Conservation (phyloP, 2,797 vertebrate species). For the Melanotaenia boesemani region DNA sequence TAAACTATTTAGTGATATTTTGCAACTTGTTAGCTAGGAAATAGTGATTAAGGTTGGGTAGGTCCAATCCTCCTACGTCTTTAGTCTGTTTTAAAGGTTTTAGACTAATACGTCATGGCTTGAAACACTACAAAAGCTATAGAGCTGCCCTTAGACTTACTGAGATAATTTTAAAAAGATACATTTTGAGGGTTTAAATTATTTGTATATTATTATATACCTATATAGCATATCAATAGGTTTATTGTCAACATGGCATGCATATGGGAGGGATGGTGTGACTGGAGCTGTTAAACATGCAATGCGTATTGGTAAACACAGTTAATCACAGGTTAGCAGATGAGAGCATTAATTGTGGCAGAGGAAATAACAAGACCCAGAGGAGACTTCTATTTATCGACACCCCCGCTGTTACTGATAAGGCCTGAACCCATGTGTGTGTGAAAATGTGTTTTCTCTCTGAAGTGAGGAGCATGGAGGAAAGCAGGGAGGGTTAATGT, state of each 20-base stretch:
- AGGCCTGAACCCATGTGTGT: conserved; percentile 35
- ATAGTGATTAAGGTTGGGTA: no score
- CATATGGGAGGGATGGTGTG: conserved; percentile 41
- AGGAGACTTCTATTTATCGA: conserved; percentile 92
- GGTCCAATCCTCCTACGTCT: no score
- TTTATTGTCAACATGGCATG: not conserved
- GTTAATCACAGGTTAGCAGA: conserved; percentile 96
- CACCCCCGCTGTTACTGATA: conserved; percentile 74
- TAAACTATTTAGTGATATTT: no score
- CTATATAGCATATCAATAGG: no score
- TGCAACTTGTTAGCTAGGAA: no score
- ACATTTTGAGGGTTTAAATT: no score
- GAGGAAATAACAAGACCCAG: conserved; percentile 90
- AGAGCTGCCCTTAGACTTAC: no score
- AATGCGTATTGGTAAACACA: conserved; percentile 90
- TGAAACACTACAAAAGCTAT: no score
- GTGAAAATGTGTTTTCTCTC: conserved; percentile 25
- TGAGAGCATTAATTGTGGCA: conserved; percentile 93
- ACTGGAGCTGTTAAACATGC: conserved; percentile 67
- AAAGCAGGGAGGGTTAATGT: conserved; percentile 31
- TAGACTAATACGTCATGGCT: no score
- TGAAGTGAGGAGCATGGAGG: conserved; percentile 39
- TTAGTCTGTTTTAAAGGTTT: no score
- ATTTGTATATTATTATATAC: no score
- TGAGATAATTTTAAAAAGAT: no score